Evolutionary conservation across 1,140 invertebrate species (phyloP).

Genomic region (Psilanteris sp.): DNA sequence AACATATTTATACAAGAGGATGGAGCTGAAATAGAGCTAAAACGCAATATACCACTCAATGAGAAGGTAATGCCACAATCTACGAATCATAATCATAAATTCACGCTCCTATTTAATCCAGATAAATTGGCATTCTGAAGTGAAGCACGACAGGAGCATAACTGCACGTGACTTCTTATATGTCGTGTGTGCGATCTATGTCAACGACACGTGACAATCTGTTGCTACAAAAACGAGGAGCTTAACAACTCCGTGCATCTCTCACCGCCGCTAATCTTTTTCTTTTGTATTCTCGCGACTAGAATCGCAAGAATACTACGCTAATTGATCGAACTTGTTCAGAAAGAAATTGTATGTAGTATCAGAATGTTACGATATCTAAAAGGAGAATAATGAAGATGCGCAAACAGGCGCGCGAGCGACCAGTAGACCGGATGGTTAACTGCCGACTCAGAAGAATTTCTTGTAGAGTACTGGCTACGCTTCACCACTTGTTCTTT

Average conservation of each 20-base stretch:
- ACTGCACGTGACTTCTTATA: constrained; percentile 55
- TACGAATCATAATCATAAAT: constrained; percentile 48
- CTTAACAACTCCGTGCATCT: constrained; percentile 57
- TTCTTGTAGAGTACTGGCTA: constrained; percentile 5
- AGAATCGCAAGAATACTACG: constrained; percentile 26
- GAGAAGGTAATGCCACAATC: constrained; percentile 4
- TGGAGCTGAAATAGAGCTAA: too few species aligned
- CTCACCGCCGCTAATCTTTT: constrained; percentile 35
- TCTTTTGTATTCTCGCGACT: constrained; percentile 3
- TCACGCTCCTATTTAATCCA: constrained; percentile 27
- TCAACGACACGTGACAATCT: constrained; percentile 62
- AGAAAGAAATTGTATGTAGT: constrained; percentile 35
- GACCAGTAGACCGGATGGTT: neutral
- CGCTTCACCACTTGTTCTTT: too few species aligned
- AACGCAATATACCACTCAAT: constrained; percentile 9
- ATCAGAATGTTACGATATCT: constrained; percentile 52
- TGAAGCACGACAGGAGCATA: constrained; percentile 32
- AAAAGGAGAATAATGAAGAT: constrained; percentile 48
- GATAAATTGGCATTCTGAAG: constrained; percentile 53
- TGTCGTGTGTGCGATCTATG: constrained; percentile 53
- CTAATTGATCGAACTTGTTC: constrained; percentile 61
- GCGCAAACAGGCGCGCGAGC: constrained; percentile 11
- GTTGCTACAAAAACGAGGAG: constrained; percentile 42
- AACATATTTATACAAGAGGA: too few species aligned
- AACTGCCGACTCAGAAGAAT: neutral